Percentiles rank a stretch among this genome's conserved stretches.
phyloP scores from a whole-genome alignment of 2,888 invertebrate genomes.

The Eupithecia vulgata region DNA sequence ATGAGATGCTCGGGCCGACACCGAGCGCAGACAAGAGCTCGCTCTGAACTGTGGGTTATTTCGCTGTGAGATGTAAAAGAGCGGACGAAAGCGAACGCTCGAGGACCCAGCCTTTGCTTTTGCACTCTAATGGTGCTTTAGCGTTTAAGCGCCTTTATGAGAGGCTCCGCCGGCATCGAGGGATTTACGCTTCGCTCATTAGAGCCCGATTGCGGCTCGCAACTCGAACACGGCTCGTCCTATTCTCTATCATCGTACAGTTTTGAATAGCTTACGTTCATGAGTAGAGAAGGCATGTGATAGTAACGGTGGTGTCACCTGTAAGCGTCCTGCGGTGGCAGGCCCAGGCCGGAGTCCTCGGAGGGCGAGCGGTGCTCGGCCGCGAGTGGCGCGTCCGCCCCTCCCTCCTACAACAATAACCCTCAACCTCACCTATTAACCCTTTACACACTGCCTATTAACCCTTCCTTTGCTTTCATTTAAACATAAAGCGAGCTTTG shows the following conservation, averaged over 20 bases:
- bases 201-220: conserved; percentile 40
- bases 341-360: conserved; percentile 97
- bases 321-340: conserved; percentile 90
- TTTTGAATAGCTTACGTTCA: conserved; percentile 7
- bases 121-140: conserved; percentile 68
- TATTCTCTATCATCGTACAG: conserved; percentile 12
- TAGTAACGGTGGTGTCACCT: conserved; percentile 81
- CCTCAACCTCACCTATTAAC: conserved; percentile 77
- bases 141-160: conserved; percentile 65
- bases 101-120: conserved; percentile 72
- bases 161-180: conserved; percentile 56
- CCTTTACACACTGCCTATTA: conserved; percentile 44
- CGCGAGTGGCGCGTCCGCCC: conserved; percentile 83
- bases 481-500: conserved; percentile 12
- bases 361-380: conserved; percentile 93
- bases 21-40: conserved; percentile 62
- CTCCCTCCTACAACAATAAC: conserved; percentile 84
- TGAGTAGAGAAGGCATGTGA: conserved; percentile 40
- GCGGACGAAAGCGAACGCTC: conserved; percentile 70
- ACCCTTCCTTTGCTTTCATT: conserved; percentile 21
- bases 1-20: conserved; percentile 64
- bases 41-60: conserved; percentile 66
- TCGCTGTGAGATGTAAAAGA: conserved; percentile 70
- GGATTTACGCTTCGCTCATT: conserved; percentile 67
- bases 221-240: conserved; percentile 22